Evolutionary conservation across 2,888 invertebrate species (phyloP).

Genomic region (Acleris sparsana): DNA sequence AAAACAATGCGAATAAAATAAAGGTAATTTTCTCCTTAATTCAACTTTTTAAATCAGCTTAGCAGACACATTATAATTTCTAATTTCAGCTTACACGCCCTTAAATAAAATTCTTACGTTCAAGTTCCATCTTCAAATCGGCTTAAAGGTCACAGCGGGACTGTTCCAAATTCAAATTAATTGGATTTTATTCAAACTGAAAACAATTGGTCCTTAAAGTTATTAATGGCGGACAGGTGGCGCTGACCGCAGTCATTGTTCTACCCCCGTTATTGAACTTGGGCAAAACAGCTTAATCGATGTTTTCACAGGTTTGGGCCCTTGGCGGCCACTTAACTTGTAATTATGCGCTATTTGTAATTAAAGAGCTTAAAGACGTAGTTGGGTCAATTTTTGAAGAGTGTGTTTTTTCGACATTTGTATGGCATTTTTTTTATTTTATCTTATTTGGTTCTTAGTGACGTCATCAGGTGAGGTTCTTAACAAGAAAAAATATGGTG

Average conservation of each 20-base stretch:
- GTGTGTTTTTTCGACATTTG: no score
- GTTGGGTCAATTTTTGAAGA: no score
- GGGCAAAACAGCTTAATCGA: constrained; percentile 10
- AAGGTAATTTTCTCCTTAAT: no score
- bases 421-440: no score
- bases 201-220: constrained; percentile 55
- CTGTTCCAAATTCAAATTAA: constrained; percentile 52
- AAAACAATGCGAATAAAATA: no score
- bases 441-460: no score
- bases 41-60: not conserved
- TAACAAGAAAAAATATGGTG: no score
- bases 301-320: constrained; percentile 7
- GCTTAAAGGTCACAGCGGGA: constrained; percentile 37
- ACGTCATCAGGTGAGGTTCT: no score
- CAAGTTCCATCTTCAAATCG: constrained; percentile 20
- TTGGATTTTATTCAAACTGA: constrained; percentile 55
- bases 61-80: not conserved
- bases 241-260: constrained; percentile 48
- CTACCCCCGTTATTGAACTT: constrained; percentile 25
- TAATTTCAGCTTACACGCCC: not conserved
- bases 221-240: constrained; percentile 65
- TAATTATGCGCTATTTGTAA: not conserved
- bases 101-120: constrained; percentile 8
- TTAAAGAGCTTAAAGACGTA: no score
- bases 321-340: constrained; percentile 2